These are phyloP conservation scores for Gallinago jamesoni DNA, from an alignment of 2,113 vertebrate species.

Conservation along the genomic window DNA sequence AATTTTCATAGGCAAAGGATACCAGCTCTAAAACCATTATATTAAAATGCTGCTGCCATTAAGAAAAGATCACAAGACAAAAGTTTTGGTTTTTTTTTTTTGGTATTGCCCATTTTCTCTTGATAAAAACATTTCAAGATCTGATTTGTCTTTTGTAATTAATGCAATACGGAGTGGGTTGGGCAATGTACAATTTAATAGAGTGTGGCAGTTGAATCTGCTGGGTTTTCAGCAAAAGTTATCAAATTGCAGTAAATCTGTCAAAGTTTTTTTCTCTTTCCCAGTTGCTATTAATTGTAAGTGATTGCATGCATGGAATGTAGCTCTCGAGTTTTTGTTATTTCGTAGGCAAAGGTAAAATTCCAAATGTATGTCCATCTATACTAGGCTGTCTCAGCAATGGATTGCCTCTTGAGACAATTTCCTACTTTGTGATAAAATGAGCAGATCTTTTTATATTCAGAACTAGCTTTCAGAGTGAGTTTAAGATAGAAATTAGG, in stretches of 20 bases:
- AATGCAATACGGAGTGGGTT: background rate
- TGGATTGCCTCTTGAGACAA: background rate
- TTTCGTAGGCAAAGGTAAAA: background rate
- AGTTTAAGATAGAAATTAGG: background rate
- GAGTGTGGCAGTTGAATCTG: background rate
- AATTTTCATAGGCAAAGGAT: constrained; percentile 6
- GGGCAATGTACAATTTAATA: background rate
- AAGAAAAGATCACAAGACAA: background rate
- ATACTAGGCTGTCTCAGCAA: background rate
- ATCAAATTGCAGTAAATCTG: background rate
- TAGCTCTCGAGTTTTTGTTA: background rate
- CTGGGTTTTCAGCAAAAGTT: background rate
- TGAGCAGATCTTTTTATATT: background rate
- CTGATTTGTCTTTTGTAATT: constrained; percentile 37
- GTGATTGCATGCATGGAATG: background rate
- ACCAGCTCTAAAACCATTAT: background rate
- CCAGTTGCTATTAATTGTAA: background rate
- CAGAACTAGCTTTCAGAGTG: background rate
- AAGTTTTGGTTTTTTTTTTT: background rate
- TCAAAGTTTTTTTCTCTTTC: background rate
- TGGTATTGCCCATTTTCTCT: background rate
- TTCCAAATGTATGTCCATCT: background rate
- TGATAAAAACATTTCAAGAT: background rate
- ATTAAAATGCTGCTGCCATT: constrained; percentile 8
- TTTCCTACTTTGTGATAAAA: background rate